Percentiles rank a stretch among this genome's conserved stretches.
These are phyloP conservation scores for Holacanthus passer DNA, from an alignment of 2,113 vertebrate species.

Conservation along the genomic window DNA sequence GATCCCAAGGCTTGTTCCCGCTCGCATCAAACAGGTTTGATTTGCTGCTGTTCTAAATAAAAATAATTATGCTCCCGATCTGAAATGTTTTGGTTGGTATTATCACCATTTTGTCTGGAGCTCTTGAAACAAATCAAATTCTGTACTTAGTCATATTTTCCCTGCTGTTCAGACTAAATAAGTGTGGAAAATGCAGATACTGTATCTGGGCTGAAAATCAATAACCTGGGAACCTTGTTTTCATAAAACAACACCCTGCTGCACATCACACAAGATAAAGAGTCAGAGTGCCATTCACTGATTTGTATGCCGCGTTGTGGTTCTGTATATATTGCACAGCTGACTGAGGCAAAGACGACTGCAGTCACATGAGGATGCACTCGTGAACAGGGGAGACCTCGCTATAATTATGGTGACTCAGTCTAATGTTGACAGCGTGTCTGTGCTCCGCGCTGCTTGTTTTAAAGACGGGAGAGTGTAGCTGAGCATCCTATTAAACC, in stretches of 20 bases:
- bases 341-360: constrained; percentile 59
- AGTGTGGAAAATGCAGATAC: neutral
- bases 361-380: constrained; percentile 57
- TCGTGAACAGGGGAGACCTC: constrained; percentile 53
- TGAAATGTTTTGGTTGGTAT: neutral
- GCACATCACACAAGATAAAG: constrained; percentile 35
- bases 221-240: constrained; percentile 33
- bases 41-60: constrained; percentile 1
- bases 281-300: constrained; percentile 32
- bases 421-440: constrained; percentile 60
- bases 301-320: constrained; percentile 23
- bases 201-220: constrained; percentile 30
- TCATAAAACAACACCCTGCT: constrained; percentile 37
- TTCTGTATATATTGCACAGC: constrained; percentile 25
- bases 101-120: neutral
- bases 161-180: neutral
- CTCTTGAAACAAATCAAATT: constrained; percentile 20
- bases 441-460: constrained; percentile 56
- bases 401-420: constrained; percentile 63
- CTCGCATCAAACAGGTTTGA: neutral
- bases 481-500: constrained; percentile 51
- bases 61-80: constrained; percentile 5
- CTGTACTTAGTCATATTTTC: constrained; percentile 3
- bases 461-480: constrained; percentile 60
- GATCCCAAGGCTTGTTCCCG: neutral